Evolutionary conservation across 2,113 vertebrate species (phyloP), one percentile per base, ranked within the genome.

Genomic region (Butorides virescens): DNA sequence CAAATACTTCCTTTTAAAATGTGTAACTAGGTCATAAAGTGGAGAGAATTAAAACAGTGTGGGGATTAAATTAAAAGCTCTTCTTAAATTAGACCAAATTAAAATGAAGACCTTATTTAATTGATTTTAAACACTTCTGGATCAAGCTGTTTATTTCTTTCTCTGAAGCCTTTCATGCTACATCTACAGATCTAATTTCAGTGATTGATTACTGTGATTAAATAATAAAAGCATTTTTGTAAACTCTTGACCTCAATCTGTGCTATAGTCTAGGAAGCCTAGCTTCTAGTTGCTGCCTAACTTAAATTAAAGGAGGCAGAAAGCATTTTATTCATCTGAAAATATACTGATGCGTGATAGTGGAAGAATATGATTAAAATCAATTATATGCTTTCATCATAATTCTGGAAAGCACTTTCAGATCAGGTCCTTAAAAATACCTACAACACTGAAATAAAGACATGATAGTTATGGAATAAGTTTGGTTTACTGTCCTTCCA

Each of bases 191-290:
- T 94, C 88, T 97, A 93, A 97, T 97, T 98, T 96, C 73, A 75
- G 47, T 95, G 96, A 97, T 96, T 96, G 92, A 97, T 97, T 94
- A 93, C 92, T 93, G 42, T 93, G 97, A 97, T 97, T 92, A 97
- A 96, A 92, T 95, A 93, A 98, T 97, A 97, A 96, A 93, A 93
- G 88, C 78, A 75, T 89, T 81, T 96, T 84, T 86, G 63, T 86
- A 65, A 88, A 92, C 88, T 91, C 82, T 84, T 97, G 95, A 88
- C 96, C 95, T 92, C 70, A 74, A 47, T 92, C 79, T 92, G 58
- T 76, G 68, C 70, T 70, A 9, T 53, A 63, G 7, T 56, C 66
- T 80, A 49, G 78, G 59, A 97, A 78, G 68, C 79, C n/a, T 67
- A 34, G 42, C 73, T 85, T 75, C 66, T 95, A 30, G 77, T 92